Evolutionary conservation across 92 coral and sea anemone genomes (phyloP), one percentile per base, ranked within the genome.

Genomic region (Micromussa lordhowensis): DNA sequence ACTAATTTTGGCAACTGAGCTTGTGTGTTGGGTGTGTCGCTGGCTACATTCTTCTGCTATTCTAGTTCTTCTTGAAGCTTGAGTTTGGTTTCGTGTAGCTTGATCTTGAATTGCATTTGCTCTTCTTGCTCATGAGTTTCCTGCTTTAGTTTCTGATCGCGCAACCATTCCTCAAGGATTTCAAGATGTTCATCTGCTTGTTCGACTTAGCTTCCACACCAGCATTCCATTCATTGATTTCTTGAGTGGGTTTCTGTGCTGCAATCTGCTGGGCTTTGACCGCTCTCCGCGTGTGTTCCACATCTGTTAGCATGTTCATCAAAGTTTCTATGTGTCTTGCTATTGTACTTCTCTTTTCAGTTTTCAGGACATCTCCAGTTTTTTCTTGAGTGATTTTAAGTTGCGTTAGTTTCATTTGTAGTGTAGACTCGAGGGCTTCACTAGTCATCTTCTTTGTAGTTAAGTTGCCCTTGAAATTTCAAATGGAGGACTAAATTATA

Each of bases 251-350:
- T 16, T 35, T 15, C 24, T 82, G 24, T 10, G 75, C 77, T 9
- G 74, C 63, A 26, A 89, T 89, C 85, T 89, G 82, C 61, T 13
- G 61, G 8, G 83, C 92, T 82, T 89, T 79, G 38, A 89, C 82
- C 59, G 30, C 38, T 82, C 87, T 16, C 63, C 87, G 75, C 82
- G 58, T 69, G 11, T 75, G 83, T 51, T 89, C 84, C 44, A 82
- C 91, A 35, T 81, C 83, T 16, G 91, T 57, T 75, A 77, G 15
- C 4, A 69, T 15, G 61, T 88, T 78, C 59, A 82, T 88, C 18
- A 88, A 57, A 38, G 68, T 44, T 38, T 48, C 53, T 12, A 68
- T n/a, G n/a, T n/a, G n/a, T n/a, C n/a, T n/a, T n/a, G n/a, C n/a
- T n/a, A n/a, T n/a, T n/a, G n/a, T n/a, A n/a, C n/a, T n/a, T n/a